phyloP scores from a whole-genome alignment of 2,888 invertebrate genomes.

The Tridacna crocea region DNA sequence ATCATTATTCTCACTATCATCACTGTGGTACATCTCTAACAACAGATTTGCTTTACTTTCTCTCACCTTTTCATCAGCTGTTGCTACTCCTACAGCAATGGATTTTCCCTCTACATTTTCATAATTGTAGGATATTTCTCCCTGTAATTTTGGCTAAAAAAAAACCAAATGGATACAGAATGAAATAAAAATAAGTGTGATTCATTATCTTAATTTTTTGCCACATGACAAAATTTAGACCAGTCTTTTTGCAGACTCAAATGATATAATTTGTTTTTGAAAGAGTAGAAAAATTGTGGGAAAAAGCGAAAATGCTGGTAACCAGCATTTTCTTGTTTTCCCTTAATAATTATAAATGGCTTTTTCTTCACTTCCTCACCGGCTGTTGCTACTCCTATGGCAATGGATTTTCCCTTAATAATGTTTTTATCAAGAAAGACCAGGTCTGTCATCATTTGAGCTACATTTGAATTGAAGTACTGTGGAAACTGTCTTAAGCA shows the following conservation, averaged over 20 bases:
- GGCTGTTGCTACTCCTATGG: neutral
- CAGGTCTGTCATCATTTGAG: too few relatives aligned
- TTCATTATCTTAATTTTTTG: neutral
- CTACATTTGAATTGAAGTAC: too few relatives aligned
- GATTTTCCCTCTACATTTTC: conserved; percentile 12
- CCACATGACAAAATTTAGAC: too few relatives aligned
- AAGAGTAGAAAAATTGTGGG: too few relatives aligned
- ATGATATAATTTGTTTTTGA: too few relatives aligned
- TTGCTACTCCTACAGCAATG: conserved; percentile 5
- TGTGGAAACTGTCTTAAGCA: too few relatives aligned
- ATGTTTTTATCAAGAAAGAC: too few relatives aligned
- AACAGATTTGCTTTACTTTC: conserved; percentile 1
- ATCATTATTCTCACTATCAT: neutral
- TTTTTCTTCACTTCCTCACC: neutral
- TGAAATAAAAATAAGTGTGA: neutral
- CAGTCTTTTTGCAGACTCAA: too few relatives aligned
- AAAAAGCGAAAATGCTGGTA: too few relatives aligned
- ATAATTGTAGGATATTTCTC: conserved; percentile 18
- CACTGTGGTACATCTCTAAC: neutral
- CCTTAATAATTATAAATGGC: too few relatives aligned
- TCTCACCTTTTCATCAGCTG: neutral
- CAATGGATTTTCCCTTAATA: neutral
- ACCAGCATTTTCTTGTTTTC: too few relatives aligned
- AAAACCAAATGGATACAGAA: neutral
- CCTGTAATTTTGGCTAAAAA: neutral